Evolutionary conservation across 2,797 vertebrate species (phyloP).

Genomic region (Crenuchus spilurus): DNA sequence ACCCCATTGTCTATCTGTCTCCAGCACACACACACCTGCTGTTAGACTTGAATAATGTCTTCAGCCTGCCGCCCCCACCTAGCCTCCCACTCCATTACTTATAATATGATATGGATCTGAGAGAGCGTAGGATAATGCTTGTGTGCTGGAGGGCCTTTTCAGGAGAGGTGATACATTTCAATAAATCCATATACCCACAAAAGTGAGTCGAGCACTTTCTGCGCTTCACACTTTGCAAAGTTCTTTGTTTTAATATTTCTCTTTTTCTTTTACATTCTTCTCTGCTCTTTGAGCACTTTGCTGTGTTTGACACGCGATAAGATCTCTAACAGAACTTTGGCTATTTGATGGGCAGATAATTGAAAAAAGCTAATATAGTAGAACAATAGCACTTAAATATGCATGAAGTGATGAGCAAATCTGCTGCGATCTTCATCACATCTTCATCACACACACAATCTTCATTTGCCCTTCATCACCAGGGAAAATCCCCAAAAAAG

Average conservation of each 20-base stretch:
- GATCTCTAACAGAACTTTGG: not conserved
- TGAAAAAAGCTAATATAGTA: too few relatives aligned
- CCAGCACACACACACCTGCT: conserved; percentile 41
- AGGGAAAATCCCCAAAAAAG: too few relatives aligned
- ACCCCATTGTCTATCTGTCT: conserved; percentile 13
- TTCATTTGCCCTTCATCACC: too few relatives aligned
- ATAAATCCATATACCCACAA: conserved; percentile 51
- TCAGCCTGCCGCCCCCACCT: conserved; percentile 40
- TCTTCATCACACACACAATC: too few relatives aligned
- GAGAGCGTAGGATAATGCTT: conserved; percentile 52
- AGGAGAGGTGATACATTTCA: conserved; percentile 56
- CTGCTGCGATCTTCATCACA: conserved; percentile 11
- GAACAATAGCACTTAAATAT: not conserved
- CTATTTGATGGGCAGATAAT: not conserved
- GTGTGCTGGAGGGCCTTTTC: conserved; percentile 51
- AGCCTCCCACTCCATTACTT: conserved; percentile 57
- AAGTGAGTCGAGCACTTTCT: conserved; percentile 26
- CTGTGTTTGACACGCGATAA: not conserved
- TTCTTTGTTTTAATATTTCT: conserved; percentile 21
- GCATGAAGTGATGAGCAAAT: not conserved
- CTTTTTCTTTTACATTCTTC: not conserved
- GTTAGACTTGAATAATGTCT: conserved; percentile 58
- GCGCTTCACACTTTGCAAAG: conserved; percentile 28
- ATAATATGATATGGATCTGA: conserved; percentile 59
- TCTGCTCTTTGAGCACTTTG: not conserved